Conservation (phyloP, 92 coral and sea anemone genomes). For the Epizoanthus ramosus region DNA sequence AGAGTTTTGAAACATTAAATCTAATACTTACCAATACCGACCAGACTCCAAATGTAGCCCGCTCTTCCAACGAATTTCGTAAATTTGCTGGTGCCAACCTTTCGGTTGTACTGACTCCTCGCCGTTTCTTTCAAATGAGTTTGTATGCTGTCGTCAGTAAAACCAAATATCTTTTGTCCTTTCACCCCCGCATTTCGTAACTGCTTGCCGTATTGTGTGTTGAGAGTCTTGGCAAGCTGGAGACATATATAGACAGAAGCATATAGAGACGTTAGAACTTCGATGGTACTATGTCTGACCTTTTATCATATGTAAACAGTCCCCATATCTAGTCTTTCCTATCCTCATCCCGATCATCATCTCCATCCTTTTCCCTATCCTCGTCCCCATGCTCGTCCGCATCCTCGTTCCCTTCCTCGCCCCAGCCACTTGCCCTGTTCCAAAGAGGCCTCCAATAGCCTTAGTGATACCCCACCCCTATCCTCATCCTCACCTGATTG, state of each 20-base stretch:
- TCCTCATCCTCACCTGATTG: slow-evolving; percentile 17
- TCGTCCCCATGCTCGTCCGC: slow-evolving; percentile 3
- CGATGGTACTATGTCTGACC: not conserved
- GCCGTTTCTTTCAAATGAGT: slow-evolving; percentile 43
- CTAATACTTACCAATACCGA: not conserved
- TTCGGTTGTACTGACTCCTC: slow-evolving; percentile 27
- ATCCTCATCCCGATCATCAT: too few species aligned
- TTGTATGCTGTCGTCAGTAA: slow-evolving; percentile 47
- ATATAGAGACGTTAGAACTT: not conserved
- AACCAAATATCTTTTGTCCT: slow-evolving; percentile 40
- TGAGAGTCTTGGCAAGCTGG: slow-evolving; percentile 41
- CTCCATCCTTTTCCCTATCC: too few species aligned
- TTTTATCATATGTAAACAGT: too few species aligned
- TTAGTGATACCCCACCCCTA: not conserved
- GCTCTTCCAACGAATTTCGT: slow-evolving; percentile 5
- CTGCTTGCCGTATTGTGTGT: slow-evolving; percentile 33
- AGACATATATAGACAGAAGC: not conserved
- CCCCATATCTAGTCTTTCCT: too few species aligned
- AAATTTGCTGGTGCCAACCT: slow-evolving; percentile 21
- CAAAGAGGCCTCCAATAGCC: slow-evolving; percentile 16
- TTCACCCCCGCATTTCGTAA: slow-evolving; percentile 53
- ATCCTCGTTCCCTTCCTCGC: slow-evolving; percentile 20
- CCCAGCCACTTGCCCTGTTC: too few species aligned
- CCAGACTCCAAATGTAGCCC: not conserved
- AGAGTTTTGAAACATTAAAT: not conserved